phyloP scores from a whole-genome alignment of 2,888 invertebrate genomes.

The Terebella lapidaria region DNA sequence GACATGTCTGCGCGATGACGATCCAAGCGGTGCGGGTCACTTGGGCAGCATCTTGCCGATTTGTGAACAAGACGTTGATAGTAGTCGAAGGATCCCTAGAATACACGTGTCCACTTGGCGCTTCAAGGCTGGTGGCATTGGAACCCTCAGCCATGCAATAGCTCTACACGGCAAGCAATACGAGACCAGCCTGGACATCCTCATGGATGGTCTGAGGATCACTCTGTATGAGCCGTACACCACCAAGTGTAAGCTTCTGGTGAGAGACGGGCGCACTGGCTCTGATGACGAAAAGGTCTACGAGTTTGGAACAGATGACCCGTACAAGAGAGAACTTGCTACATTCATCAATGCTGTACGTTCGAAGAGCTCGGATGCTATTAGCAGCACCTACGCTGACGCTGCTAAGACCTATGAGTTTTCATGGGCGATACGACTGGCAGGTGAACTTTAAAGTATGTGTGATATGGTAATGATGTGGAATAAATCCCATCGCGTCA shows the following conservation, averaged over 20 bases:
- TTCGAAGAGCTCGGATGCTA: neutral
- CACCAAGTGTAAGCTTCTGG: conserved; percentile 7
- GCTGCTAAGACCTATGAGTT: conserved; percentile 16
- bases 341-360: conserved; percentile 13
- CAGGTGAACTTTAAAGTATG: conserved; percentile 4
- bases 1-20: neutral
- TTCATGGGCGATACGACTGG: conserved; percentile 10
- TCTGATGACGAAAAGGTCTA: conserved; percentile 6
- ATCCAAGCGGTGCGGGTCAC: conserved; percentile 4
- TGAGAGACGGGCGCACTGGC: conserved; percentile 1
- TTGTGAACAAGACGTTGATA: conserved; percentile 5
- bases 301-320: conserved; percentile 11
- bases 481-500: too few species aligned
- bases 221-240: conserved; percentile 14
- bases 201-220: conserved; percentile 15
- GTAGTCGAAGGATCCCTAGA: conserved; percentile 6
- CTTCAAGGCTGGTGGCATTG: conserved; percentile 10
- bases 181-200: conserved; percentile 12
- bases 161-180: conserved; percentile 14
- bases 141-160: conserved; percentile 15
- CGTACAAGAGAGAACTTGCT: conserved; percentile 10
- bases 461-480: too few species aligned
- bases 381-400: conserved; percentile 12
- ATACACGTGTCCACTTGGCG: conserved; percentile 15
- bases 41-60: neutral